Base-by-base conservation (phyloP, 1,140 invertebrate genomes). In the Berghia stephanieae region DNA sequence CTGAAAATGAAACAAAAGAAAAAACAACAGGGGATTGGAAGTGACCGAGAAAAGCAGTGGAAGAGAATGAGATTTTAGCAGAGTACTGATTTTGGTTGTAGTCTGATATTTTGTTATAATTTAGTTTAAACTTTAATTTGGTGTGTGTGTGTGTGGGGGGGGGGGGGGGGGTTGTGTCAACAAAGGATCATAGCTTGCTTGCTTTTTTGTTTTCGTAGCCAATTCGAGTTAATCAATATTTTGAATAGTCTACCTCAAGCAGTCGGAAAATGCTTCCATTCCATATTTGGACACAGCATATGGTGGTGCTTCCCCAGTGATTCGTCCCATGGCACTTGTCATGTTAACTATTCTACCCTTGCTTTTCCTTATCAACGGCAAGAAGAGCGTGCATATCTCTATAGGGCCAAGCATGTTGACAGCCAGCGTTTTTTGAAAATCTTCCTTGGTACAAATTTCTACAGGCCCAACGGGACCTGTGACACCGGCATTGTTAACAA, bases 401-500 rank as follows among this genome's bases (percentile, higher is more conserved):
- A 83, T 63, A 0, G 77, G 76, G 2, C 83, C 84, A 46, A 77
- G 73, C 4, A 84, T 24, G 63, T 85, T 85, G 31, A 84, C 80
- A 24, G 81, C 43, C 10, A 73, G 34, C 18, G n/a, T 16, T 2
- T 18, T 5, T 34, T 79, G 46, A 40, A 79, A 82, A 27, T 83
- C 78, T 66, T 81, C 43, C 27, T 60, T 24, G 5, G 72, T 69
- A 10, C 76, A 66, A 57, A 75, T 79, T 68, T 83, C 80, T 3
- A 70, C 31, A 24, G 38, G 70, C 5, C 60, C 55, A 71, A 77
- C 49, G 1, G 34, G 44, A 2, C 80, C 72, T n/a, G 63, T 69
- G 13, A 84, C 44, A 2, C 83, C 84, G 6, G 84, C 84, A 57
- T 83, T 83, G 80, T 85, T 85, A 18, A 85, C 83, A 10, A 85